Evolutionary conservation across 2,113 vertebrate species (phyloP).

Genomic region (Charadrius vociferus): DNA sequence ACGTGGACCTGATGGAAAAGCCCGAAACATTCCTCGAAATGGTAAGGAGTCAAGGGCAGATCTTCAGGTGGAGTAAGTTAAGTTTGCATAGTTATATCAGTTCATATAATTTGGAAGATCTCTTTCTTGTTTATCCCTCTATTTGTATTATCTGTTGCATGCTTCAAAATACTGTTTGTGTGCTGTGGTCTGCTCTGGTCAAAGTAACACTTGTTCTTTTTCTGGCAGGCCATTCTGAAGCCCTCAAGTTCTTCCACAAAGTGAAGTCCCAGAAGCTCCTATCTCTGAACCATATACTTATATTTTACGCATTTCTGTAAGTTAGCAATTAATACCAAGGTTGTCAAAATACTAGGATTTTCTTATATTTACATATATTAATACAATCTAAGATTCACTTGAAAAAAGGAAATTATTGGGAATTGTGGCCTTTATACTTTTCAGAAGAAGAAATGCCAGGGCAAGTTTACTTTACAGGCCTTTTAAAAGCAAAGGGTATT

Average conservation of each 20-base stretch:
- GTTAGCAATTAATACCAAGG: slow-evolving; percentile 49
- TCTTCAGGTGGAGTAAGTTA: background rate
- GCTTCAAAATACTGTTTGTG: background rate
- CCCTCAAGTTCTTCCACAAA: slow-evolving; percentile 54
- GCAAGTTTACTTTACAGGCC: background rate
- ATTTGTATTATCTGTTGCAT: background rate
- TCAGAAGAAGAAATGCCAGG: background rate
- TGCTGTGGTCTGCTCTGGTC: background rate
- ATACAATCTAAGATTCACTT: background rate
- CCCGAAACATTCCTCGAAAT: slow-evolving; percentile 61
- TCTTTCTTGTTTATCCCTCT: background rate
- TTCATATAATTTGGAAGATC: background rate
- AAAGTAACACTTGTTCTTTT: background rate
- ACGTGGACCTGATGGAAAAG: slow-evolving; percentile 72
- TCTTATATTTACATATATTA: background rate
- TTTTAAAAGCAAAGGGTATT: background rate
- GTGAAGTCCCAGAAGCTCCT: slow-evolving; percentile 72
- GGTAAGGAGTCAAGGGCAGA: slow-evolving; percentile 65
- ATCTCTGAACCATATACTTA: slow-evolving; percentile 83
- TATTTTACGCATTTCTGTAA: slow-evolving; percentile 89
- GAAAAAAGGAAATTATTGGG: background rate
- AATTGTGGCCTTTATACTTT: background rate
- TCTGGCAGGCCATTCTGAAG: slow-evolving; percentile 68
- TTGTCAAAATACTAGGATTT: background rate
- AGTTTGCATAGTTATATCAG: background rate